These are phyloP conservation scores for Thysanoteuthis rhombus DNA, from an alignment of 2,888 invertebrate genomes.

Conservation along the genomic window DNA sequence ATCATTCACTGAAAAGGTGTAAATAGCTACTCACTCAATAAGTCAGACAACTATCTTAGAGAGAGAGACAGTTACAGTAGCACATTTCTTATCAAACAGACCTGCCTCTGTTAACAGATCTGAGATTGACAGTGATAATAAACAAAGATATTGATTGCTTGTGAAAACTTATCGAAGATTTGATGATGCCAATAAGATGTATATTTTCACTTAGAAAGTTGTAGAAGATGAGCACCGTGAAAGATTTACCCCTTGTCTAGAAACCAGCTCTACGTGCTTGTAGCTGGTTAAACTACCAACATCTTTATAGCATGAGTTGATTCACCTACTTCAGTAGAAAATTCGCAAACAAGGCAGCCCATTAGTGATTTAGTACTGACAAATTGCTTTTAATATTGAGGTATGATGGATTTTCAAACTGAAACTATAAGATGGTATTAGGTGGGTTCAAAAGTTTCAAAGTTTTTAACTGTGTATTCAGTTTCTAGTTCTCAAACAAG, in stretches of 20 bases:
- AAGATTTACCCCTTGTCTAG: background rate
- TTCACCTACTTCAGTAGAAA: background rate
- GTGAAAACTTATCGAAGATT: background rate
- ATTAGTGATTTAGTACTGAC: background rate
- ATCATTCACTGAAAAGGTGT: too few species aligned
- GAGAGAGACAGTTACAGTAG: too few species aligned
- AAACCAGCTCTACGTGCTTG: background rate
- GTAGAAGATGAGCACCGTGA: background rate
- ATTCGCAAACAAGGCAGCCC: background rate
- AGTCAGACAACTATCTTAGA: too few species aligned
- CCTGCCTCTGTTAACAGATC: too few species aligned
- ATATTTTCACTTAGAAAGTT: background rate
- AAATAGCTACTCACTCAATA: too few species aligned
- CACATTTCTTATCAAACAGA: too few species aligned
- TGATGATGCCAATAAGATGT: background rate
- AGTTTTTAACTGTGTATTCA: too few species aligned
- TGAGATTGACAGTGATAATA: too few species aligned
- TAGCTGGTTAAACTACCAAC: background rate
- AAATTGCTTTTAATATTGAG: background rate
- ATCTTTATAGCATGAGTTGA: background rate
- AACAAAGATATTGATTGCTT: background rate
- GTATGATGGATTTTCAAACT: background rate
- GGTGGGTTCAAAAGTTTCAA: too few species aligned
- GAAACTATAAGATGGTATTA: too few species aligned
- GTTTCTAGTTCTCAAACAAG: too few species aligned